These are phyloP conservation scores for Eulimnadia texana DNA, from an alignment of 1,140 invertebrate genomes.

Conservation along the genomic window DNA sequence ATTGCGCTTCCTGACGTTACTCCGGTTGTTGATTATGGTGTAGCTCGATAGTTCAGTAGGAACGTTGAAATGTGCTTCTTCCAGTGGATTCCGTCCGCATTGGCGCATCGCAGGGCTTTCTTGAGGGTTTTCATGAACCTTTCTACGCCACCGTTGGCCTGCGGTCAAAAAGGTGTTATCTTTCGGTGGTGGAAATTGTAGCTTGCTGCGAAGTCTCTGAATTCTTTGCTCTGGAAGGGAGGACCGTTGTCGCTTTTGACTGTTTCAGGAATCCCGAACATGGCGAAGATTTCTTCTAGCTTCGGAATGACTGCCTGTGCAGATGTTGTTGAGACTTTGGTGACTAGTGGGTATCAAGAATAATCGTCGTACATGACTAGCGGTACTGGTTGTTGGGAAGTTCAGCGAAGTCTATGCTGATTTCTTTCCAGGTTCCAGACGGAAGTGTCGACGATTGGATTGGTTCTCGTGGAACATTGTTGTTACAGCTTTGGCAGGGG, in stretches of 20 bases:
- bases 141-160: constrained; percentile 10
- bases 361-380: constrained; percentile 24
- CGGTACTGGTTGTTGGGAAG: constrained; percentile 21
- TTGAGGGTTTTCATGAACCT: constrained; percentile 8
- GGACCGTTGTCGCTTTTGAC: constrained; percentile 23
- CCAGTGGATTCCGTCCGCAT: neutral
- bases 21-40: neutral
- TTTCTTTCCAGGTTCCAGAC: constrained; percentile 19
- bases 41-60: constrained; percentile 7
- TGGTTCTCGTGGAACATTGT: constrained; percentile 19
- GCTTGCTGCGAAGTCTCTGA: constrained; percentile 20
- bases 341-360: constrained; percentile 23
- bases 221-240: constrained; percentile 20
- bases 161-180: constrained; percentile 5
- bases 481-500: constrained; percentile 20
- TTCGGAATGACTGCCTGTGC: constrained; percentile 3
- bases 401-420: constrained; percentile 24
- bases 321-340: constrained; percentile 20
- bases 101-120: neutral
- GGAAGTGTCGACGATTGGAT: constrained; percentile 20
- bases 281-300: constrained; percentile 18
- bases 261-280: constrained; percentile 18
- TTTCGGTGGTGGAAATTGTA: constrained; percentile 7
- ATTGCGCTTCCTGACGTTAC: neutral
- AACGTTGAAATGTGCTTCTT: neutral